Percentiles rank a stretch among this genome's conserved stretches.
These are phyloP conservation scores for Lota lota DNA, from an alignment of 2,113 vertebrate species.

Conservation along the genomic window DNA sequence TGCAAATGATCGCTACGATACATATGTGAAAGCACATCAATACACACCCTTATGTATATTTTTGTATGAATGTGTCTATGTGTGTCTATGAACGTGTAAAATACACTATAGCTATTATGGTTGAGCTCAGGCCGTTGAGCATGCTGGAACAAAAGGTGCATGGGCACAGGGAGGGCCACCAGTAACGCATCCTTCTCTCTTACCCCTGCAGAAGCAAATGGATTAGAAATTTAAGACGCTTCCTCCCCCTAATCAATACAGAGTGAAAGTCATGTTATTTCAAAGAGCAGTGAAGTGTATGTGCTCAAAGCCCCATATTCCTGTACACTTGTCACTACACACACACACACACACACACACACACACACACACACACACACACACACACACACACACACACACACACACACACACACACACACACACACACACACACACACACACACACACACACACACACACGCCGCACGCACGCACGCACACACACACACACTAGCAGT, in stretches of 20 bases:
- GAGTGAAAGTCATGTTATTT: constrained; percentile 22
- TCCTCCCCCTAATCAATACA: constrained; percentile 26
- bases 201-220: constrained; percentile 13
- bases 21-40: too few relatives aligned
- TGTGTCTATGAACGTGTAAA: too few relatives aligned
- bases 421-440: too few relatives aligned
- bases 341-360: constrained; percentile 1
- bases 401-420: not conserved
- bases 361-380: constrained; percentile 9
- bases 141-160: too few relatives aligned
- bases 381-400: not conserved
- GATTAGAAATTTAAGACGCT: constrained; percentile 17
- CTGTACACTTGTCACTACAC: constrained; percentile 7
- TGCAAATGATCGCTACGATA: too few relatives aligned
- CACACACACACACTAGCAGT: not conserved
- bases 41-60: too few relatives aligned
- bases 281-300: not conserved
- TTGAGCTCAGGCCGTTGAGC: too few relatives aligned
- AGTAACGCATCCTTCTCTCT: not conserved
- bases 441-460: not conserved
- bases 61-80: too few relatives aligned
- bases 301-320: not conserved
- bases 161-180: too few relatives aligned
- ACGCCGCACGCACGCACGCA: constrained; percentile 1
- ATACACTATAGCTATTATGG: too few relatives aligned